These are phyloP conservation scores for Falco cherrug DNA, from an alignment of 2,797 vertebrate genomes.

Conservation along the genomic window DNA sequence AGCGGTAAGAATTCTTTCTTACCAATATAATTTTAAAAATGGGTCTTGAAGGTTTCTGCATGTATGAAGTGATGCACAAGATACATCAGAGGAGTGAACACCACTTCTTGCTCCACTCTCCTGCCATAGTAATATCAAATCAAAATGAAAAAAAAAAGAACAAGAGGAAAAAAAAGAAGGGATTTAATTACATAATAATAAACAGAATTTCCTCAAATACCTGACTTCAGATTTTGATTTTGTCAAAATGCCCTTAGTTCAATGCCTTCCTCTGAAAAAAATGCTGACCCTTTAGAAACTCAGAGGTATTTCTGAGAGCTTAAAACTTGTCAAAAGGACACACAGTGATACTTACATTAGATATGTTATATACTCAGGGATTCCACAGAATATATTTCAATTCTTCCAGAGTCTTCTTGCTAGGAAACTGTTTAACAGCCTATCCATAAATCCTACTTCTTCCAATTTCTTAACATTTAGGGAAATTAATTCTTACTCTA, in stretches of 20 bases:
- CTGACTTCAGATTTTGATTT: neutral
- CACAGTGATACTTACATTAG: neutral
- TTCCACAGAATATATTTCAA: neutral
- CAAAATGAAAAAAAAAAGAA: neutral
- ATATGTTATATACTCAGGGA: neutral
- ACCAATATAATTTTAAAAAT: neutral
- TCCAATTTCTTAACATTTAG: neutral
- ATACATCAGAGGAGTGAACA: neutral
- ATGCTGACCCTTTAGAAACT: neutral
- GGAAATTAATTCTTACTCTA: neutral
- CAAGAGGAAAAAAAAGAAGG: neutral
- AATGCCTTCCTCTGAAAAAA: neutral
- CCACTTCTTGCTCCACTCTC: neutral
- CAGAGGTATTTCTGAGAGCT: neutral
- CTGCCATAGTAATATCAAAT: neutral
- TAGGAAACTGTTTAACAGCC: neutral
- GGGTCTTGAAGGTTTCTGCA: neutral
- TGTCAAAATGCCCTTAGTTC: neutral
- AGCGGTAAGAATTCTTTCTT: neutral
- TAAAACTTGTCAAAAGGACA: neutral
- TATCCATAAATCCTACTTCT: neutral
- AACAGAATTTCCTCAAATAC: neutral
- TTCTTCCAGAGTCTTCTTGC: neutral
- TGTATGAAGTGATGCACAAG: neutral
- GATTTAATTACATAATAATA: neutral